Evolutionary conservation across 2,113 vertebrate species (phyloP).

Genomic region (Phoxinus phoxinus): DNA sequence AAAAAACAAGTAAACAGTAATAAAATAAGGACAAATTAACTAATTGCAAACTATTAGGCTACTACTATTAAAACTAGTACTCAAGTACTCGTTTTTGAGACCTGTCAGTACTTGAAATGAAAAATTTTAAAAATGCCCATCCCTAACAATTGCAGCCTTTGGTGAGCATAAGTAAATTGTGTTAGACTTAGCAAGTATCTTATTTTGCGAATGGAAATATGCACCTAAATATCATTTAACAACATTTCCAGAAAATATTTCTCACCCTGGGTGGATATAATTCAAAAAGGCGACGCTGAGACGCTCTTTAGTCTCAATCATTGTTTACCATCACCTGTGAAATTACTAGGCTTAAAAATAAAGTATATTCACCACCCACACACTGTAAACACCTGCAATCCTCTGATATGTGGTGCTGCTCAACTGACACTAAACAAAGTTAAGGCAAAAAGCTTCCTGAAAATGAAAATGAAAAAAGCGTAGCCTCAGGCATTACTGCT

Average conservation of each 20-base stretch:
- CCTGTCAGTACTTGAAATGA: too few species aligned
- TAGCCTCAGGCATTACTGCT: conserved; percentile 26
- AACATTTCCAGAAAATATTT: background rate
- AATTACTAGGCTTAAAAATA: conserved; percentile 27
- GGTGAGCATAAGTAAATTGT: background rate
- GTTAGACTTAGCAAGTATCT: background rate
- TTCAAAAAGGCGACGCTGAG: background rate
- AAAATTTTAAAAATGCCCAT: too few species aligned
- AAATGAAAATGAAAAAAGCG: conserved; percentile 28
- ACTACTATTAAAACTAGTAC: too few species aligned
- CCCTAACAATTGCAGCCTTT: background rate
- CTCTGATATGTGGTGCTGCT: background rate
- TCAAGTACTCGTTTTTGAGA: too few species aligned
- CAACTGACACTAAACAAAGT: conserved; percentile 20
- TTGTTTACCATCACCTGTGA: conserved; percentile 6
- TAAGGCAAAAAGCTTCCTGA: conserved; percentile 12
- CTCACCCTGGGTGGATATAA: background rate
- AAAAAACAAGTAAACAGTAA: too few species aligned
- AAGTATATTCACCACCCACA: conserved; percentile 17
- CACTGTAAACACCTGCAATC: background rate
- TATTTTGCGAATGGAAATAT: background rate
- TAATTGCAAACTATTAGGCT: too few species aligned
- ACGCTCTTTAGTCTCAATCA: conserved; percentile 8
- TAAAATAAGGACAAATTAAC: too few species aligned
- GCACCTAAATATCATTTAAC: background rate